Conservation (phyloP, 2,113 vertebrate genomes). For the Scopus umbretta region DNA sequence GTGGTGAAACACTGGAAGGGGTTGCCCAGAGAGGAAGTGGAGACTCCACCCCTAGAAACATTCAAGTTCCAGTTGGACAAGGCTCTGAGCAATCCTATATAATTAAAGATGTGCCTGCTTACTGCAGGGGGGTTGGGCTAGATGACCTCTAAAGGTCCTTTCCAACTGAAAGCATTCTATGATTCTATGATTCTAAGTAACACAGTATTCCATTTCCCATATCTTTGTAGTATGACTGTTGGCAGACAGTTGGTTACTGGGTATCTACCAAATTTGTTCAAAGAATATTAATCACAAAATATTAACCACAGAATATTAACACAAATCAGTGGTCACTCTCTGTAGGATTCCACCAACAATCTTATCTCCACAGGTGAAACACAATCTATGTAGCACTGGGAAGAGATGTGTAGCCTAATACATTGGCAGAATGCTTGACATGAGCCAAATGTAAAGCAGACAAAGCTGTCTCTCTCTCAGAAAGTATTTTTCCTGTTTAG, state of each 20-base stretch:
- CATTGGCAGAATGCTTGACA: neutral
- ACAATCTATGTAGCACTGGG: neutral
- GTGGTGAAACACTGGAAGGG: too few species aligned
- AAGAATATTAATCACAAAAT: neutral
- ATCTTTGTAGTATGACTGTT: neutral
- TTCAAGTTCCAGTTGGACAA: too few species aligned
- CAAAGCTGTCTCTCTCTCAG: neutral
- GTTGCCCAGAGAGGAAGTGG: too few species aligned
- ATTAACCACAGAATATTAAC: too few species aligned
- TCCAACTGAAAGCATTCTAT: too few species aligned
- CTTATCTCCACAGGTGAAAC: neutral
- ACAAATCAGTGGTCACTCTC: neutral
- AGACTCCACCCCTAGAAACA: too few species aligned
- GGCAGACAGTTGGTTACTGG: neutral
- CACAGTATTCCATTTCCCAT: neutral
- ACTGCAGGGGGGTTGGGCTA: too few species aligned
- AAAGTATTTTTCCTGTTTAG: neutral
- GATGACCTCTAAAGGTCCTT: too few species aligned
- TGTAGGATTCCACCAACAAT: neutral
- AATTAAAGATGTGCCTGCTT: too few species aligned
- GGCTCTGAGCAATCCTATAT: too few species aligned
- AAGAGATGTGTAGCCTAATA: neutral
- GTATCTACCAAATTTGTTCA: neutral
- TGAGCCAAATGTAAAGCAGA: neutral
- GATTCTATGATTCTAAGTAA: too few species aligned